Percentiles rank a stretch among this genome's conserved stretches.
Conservation (phyloP, 2,888 invertebrate genomes). For the Chaetoderma sp. region DNA sequence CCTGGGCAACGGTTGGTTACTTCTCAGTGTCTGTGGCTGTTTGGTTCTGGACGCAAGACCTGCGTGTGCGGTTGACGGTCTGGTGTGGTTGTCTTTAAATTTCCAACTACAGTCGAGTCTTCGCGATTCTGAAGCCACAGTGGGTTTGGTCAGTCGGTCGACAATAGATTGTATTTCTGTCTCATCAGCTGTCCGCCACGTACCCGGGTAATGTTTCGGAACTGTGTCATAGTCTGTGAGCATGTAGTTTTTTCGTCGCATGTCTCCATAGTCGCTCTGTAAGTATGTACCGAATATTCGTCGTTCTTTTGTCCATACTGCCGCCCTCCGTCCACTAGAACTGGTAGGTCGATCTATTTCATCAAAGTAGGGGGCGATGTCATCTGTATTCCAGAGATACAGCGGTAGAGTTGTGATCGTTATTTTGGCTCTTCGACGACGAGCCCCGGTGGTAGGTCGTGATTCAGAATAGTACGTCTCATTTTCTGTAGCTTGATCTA, state of each 20-base stretch:
- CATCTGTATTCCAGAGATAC: background rate
- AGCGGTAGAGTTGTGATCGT: no score
- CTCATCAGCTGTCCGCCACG: slow-evolving; percentile 44
- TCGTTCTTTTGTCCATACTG: slow-evolving; percentile 51
- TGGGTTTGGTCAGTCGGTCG: slow-evolving; percentile 42
- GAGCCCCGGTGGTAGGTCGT: no score
- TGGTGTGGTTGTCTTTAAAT: no score
- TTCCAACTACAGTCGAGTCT: background rate
- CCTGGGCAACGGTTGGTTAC: no score
- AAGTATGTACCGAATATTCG: slow-evolving; percentile 44
- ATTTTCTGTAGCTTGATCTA: no score
- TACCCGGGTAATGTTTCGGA: slow-evolving; percentile 52
- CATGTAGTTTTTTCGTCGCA: slow-evolving; percentile 43
- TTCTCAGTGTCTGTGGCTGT: no score
- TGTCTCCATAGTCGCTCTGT: slow-evolving; percentile 39
- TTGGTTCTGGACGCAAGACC: no score
- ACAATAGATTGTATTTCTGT: slow-evolving; percentile 40
- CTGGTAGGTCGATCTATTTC: slow-evolving; percentile 49
- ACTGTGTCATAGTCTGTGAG: slow-evolving; percentile 46
- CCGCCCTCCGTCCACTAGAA: slow-evolving; percentile 47
- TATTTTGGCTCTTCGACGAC: no score
- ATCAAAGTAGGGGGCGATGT: background rate
- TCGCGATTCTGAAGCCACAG: slow-evolving; percentile 28
- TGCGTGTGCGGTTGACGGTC: no score
- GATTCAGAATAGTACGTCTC: no score